phyloP scores from a whole-genome alignment of 1,140 invertebrate species.

The Helicoverpa zea region DNA sequence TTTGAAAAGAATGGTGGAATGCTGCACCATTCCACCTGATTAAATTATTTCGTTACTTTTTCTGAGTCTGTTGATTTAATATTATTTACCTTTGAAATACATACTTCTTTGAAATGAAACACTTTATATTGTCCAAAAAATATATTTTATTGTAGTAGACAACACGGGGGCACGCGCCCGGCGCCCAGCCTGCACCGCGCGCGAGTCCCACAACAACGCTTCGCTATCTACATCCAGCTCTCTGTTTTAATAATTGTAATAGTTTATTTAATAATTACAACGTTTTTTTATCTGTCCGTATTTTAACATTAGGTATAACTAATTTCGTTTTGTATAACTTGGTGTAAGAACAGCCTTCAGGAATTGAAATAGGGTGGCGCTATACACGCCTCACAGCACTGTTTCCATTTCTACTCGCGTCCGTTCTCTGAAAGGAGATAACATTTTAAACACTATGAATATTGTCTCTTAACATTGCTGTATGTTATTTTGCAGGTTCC shows the following conservation, averaged over 20 bases:
- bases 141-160: slow-evolving; percentile 87
- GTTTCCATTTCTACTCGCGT: slow-evolving; percentile 94
- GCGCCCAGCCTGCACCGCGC: slow-evolving; percentile 83
- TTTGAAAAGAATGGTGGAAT: no score
- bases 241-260: slow-evolving; percentile 87
- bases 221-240: slow-evolving; percentile 84
- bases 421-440: slow-evolving; percentile 77
- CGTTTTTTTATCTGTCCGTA: slow-evolving; percentile 85
- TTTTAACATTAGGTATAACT: slow-evolving; percentile 86
- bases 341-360: slow-evolving; percentile 86
- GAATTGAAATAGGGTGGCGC: slow-evolving; percentile 85
- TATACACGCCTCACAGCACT: slow-evolving; percentile 92
- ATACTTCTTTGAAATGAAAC: slow-evolving; percentile 55
- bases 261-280: slow-evolving; percentile 88
- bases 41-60: background rate
- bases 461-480: background rate
- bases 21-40: no score
- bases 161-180: slow-evolving; percentile 82
- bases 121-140: slow-evolving; percentile 84
- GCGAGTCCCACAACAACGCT: slow-evolving; percentile 85
- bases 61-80: background rate
- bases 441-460: background rate
- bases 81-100: background rate
- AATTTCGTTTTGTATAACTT: slow-evolving; percentile 87
- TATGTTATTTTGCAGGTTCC: background rate